Base-by-base conservation (phyloP, 2,113 vertebrate species). In the Sinocyclocheilus maitianheensis region DNA sequence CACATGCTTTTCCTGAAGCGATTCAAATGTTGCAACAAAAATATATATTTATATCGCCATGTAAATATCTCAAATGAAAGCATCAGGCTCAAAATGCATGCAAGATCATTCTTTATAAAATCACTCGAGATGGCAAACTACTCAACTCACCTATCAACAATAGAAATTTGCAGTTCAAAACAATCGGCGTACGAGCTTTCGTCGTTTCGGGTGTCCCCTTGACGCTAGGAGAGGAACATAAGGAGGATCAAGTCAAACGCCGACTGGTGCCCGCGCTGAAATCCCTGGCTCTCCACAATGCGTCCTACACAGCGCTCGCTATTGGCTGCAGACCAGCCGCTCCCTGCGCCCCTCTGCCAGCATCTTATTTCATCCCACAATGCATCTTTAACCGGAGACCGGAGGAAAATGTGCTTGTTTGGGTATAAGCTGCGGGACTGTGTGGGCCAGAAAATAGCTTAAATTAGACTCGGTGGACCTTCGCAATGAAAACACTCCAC, bases 351-450 rank as follows among this genome's bases (percentile, higher is more conserved):
- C 92, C 92, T 97, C 92, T 95, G 93, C 94, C 97, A 91, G 96
- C 97, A 97, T 97, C 95, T 96, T 98, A 96, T 98, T 97, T 97
- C 97, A 92, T 96, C 97, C 97, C 97, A 97, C 89, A 97, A 98
- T 98, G 96, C 97, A 96, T 91, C 94, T 94, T 91, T 95, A 86
- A 77, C 87, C 67, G 75, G 79, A n/a, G 75, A 63, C 22, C 55
- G 67, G 8, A 26, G 65, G 51, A 30, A 62, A 80, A 62, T 74
- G n/a, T 18, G 77, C 65, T 63, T 83, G 67, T 83, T 83, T 72
- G 81, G 48, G 37, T 72, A 69, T 55, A 72, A 30, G 46, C 63
- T 22, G 6, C 46, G 16, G 46, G 55, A 65, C 37, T 81, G 78
- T 81, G 63, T 82, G 51, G 80, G 80, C 62, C 81, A 72, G 20